Evolutionary conservation across 1,140 invertebrate species (phyloP).

Genomic region (Procambarus virginalis): DNA sequence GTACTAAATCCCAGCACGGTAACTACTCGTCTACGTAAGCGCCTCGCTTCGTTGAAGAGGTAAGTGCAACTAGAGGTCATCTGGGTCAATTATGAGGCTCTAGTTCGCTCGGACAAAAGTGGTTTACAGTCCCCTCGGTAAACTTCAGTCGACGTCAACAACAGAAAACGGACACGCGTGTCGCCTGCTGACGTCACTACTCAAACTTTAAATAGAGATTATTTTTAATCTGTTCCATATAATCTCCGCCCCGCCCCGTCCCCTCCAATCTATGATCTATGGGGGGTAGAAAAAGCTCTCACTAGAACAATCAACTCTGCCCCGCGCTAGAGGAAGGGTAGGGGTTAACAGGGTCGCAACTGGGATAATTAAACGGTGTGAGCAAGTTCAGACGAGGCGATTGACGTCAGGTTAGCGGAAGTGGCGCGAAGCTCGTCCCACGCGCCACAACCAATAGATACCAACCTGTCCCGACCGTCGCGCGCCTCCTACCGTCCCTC

Average conservation of each 20-base stretch:
- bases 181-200: conserved; percentile 11
- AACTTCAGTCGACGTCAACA: conserved; percentile 12
- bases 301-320: too few relatives aligned
- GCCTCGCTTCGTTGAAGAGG: too few relatives aligned
- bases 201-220: background rate
- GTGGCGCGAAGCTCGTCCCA: conserved; percentile 42
- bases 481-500: background rate
- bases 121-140: background rate
- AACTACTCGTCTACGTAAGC: too few relatives aligned
- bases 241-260: background rate
- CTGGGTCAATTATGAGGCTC: background rate
- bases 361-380: conserved; percentile 35
- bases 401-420: conserved; percentile 45
- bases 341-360: background rate
- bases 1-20: too few relatives aligned
- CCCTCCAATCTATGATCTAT: too few relatives aligned
- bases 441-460: conserved; percentile 41
- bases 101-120: background rate
- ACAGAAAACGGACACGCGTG: conserved; percentile 24
- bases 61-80: background rate
- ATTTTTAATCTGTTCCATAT: background rate
- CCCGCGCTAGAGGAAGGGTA: background rate
- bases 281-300: too few relatives aligned
- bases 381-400: conserved; percentile 45
- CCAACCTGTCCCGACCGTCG: conserved; percentile 3